These are phyloP conservation scores for Clusia tigrina DNA, from an alignment of 2,888 invertebrate genomes.

Conservation along the genomic window DNA sequence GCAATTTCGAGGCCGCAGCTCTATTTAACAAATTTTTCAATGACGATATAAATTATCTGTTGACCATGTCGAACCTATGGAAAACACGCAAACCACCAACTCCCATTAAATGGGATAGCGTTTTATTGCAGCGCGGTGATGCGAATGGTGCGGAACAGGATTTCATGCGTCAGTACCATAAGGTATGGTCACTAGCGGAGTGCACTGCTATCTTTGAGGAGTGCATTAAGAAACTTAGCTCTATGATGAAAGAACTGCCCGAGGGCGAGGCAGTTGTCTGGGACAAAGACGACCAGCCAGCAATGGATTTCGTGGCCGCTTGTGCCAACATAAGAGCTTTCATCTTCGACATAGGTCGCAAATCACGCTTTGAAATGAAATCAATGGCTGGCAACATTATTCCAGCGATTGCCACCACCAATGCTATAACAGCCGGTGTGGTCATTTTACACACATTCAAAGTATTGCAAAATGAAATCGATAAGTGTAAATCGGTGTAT, in stretches of 20 bases:
- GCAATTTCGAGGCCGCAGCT: conserved; percentile 82
- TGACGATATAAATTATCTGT: conserved; percentile 92
- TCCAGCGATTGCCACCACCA: conserved; percentile 98
- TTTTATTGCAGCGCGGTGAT: conserved; percentile 65
- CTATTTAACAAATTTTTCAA: conserved; percentile 92
- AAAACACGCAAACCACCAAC: conserved; percentile 85
- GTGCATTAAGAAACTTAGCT: conserved; percentile 72
- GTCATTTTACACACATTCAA: conserved; percentile 88
- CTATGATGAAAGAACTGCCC: conserved; percentile 67
- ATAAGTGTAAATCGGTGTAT: conserved; percentile 80
- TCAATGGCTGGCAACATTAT: conserved; percentile 99
- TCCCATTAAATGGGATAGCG: conserved; percentile 77
- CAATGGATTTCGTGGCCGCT: conserved; percentile 96
- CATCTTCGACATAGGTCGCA: conserved; percentile 87
- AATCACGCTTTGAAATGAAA: conserved; percentile 93
- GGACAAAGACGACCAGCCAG: conserved; percentile 95
- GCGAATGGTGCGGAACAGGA: conserved; percentile 37
- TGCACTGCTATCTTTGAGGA: conserved; percentile 77
- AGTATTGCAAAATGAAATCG: conserved; percentile 73
- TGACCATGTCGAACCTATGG: conserved; percentile 96
- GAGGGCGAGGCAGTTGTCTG: conserved; percentile 74
- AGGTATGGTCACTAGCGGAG: conserved; percentile 80
- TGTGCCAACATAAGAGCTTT: conserved; percentile 92
- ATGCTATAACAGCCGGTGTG: conserved; percentile 97
- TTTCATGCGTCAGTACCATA: conserved; percentile 73